Base-by-base conservation (phyloP, 2,797 vertebrate species). In the Petrocephalus schoutedeni region DNA sequence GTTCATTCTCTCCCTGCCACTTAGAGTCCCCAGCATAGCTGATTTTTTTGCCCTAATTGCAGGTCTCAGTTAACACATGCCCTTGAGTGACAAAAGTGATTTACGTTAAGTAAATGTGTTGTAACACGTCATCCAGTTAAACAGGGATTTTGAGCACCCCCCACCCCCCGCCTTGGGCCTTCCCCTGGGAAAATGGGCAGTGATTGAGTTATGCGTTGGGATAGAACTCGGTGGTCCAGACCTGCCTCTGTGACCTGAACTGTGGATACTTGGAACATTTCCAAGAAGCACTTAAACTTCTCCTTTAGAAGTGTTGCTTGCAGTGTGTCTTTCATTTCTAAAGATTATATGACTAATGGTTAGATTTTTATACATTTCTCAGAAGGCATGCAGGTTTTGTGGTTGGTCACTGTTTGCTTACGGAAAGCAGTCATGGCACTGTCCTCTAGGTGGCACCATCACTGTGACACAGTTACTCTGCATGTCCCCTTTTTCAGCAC, bases 11-110 rank as follows among this genome's bases (percentile, higher is more conserved):
- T 87, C 53, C 28, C 85, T 88, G 90, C 89, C 89, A 88, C 59
- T 28, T 56, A 54, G 21, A 28, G 49, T 84, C 45, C 80, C 51
- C 45, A 54, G 14, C 49, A 90, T 54, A 53, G n/a, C 90, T 89
- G 88, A 89, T 89, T 91, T 87, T 88, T 89, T 90, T 53, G n/a
- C 49, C 21, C 51, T 54, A 84, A 53, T 84, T 84, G 45, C 49
- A 23, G 45, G 80, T 84, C 54, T 54, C 80, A 51, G 21, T 84
- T 84, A 45, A 80, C 89, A 82, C 59, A 89, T 92, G 89, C 91
- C 89, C 90, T 87, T 53, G 87, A 89, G 91, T 90, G 87, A 93
- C 91, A 88, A 64, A 10, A 85, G 92, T 90, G 93, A 93, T 88
- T 92, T 92, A 23, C 80, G n/a, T 84, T 54, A 54, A 84, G 80